Conservation (phyloP, 1,140 invertebrate genomes). For the Diuraphis noxia region DNA sequence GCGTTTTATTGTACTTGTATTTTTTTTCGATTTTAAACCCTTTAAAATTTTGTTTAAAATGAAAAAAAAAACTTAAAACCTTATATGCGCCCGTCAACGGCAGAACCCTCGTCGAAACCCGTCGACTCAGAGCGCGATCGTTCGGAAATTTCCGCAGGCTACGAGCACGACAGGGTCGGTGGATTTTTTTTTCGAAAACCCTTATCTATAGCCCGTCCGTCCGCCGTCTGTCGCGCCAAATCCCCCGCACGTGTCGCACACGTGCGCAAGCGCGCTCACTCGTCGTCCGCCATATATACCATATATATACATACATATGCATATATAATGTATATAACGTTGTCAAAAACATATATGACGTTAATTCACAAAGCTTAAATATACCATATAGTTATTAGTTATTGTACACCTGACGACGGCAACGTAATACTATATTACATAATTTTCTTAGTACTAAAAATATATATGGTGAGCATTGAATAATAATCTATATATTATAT, state of each 20-base stretch:
- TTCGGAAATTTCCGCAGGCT: slow-evolving; percentile 38
- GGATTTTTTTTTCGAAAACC: not conserved
- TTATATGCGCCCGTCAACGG: slow-evolving; percentile 12
- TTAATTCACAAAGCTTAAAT: not conserved
- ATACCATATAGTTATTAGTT: not conserved
- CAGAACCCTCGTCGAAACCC: slow-evolving; percentile 20
- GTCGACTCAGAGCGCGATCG: slow-evolving; percentile 8
- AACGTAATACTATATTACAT: not conserved
- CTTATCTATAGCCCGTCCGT: slow-evolving; percentile 35
- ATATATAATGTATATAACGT: not conserved
- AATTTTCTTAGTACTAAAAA: not conserved
- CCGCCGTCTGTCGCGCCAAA: not conserved
- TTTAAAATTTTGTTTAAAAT: slow-evolving; percentile 1
- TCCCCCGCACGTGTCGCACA: slow-evolving; percentile 26
- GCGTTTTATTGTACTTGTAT: not conserved
- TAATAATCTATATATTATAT: not conserved
- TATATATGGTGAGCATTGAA: not conserved
- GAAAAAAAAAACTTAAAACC: slow-evolving; percentile 20
- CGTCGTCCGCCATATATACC: not conserved
- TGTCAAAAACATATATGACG: slow-evolving; percentile 20
- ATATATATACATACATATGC: not conserved
- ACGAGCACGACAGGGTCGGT: not conserved
- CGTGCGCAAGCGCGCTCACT: not conserved
- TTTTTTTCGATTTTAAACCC: not conserved
- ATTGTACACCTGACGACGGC: not conserved